Evolutionary conservation across 2,113 vertebrate species (phyloP).

Genomic region (Eclectus roratus): DNA sequence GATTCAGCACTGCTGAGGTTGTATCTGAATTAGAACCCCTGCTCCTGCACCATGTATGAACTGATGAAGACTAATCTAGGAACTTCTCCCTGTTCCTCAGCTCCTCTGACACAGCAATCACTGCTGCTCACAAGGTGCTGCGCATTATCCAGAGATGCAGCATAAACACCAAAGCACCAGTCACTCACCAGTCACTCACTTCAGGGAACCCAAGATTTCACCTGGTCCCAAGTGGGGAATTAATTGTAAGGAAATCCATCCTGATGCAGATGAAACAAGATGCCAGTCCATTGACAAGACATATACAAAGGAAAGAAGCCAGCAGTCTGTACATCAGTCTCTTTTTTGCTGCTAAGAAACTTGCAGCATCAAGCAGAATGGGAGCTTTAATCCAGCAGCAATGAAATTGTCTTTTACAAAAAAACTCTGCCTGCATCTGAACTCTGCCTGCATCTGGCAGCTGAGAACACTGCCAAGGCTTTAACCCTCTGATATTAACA

Average conservation of each 20-base stretch:
- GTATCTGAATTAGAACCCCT: not conserved
- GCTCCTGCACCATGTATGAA: not conserved
- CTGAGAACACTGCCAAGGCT: slow-evolving; percentile 44
- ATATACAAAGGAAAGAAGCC: not conserved
- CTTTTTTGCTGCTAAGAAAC: not conserved
- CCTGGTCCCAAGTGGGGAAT: fast-evolving
- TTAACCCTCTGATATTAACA: slow-evolving; percentile 48
- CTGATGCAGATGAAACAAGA: not conserved
- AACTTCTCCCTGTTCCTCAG: not conserved
- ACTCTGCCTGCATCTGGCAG: slow-evolving; percentile 30
- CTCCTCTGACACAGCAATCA: not conserved
- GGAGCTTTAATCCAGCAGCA: not conserved
- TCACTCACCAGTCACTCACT: not conserved
- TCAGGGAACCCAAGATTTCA: not conserved
- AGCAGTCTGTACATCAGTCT: not conserved
- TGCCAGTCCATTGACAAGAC: not conserved
- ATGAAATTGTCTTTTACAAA: slow-evolving; percentile 4
- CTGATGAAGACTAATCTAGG: not conserved
- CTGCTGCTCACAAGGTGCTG: not conserved
- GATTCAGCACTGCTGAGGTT: not conserved
- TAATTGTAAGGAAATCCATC: not conserved
- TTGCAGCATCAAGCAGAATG: slow-evolving; percentile 13
- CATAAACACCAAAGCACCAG: not conserved
- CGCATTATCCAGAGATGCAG: not conserved
- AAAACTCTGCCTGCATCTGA: slow-evolving; percentile 20